Evolutionary conservation across 2,797 vertebrate genomes (phyloP).

Genomic region (Lutjanus argentimaculatus): DNA sequence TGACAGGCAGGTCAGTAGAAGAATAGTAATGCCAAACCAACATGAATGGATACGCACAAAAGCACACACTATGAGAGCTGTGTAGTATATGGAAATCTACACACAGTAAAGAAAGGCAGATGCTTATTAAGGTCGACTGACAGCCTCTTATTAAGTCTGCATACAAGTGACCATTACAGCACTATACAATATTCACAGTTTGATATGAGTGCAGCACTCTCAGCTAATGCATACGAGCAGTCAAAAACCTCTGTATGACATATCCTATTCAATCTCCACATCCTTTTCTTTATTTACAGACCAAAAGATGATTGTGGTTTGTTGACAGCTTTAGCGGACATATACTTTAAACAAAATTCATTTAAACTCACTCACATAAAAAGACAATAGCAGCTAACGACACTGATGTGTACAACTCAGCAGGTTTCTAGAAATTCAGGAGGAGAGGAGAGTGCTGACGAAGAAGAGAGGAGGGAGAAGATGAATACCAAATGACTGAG

Average conservation of each 20-base stretch:
- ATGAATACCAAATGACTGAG: slow-evolving; percentile 45
- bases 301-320: background rate
- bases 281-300: background rate
- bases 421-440: slow-evolving; percentile 25
- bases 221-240: background rate
- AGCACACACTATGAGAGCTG: slow-evolving; percentile 1
- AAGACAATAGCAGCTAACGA: slow-evolving; percentile 24
- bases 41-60: slow-evolving; percentile 28
- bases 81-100: background rate
- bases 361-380: slow-evolving; percentile 11
- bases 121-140: slow-evolving; percentile 28
- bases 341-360: slow-evolving; percentile 4
- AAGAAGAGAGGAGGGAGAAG: background rate
- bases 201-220: background rate
- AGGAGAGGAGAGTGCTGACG: slow-evolving; percentile 14
- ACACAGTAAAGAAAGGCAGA: slow-evolving; percentile 30
- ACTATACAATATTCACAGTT: background rate
- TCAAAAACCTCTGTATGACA: background rate
- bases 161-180: slow-evolving; percentile 36
- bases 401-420: slow-evolving; percentile 24
- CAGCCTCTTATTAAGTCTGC: slow-evolving; percentile 41
- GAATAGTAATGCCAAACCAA: slow-evolving; percentile 40
- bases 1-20: slow-evolving; percentile 44
- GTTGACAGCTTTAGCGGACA: background rate
- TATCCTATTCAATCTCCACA: background rate